Base-by-base conservation (phyloP, 2,888 invertebrate species). In the Drosophila gaucha region DNA sequence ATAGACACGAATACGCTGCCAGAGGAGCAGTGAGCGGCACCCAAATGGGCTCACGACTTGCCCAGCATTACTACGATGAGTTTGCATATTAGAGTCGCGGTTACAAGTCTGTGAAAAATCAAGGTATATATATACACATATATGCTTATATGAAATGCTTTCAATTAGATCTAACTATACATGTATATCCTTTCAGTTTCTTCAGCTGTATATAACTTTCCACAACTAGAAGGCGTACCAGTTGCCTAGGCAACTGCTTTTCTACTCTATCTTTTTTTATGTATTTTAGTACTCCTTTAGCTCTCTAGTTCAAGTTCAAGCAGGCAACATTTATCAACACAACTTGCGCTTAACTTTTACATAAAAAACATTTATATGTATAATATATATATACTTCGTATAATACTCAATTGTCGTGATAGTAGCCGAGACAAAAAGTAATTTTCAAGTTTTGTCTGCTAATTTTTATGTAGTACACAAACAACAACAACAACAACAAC, bases 401-500 rank as follows among this genome's bases (percentile, higher is more conserved):
- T 74, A 90, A 91, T 91, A 91, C 90, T 91, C 91, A 91, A 90
- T 80, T 90, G 89, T 91, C 90, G 90, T 91, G 91, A 91, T 91
- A 91, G 86, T 82, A 85, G 86, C 71, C 66, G 84, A 78, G 80
- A 72, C 88, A 88, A 73, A 41, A 82, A 62, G 54, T 47, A 57
- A 69, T 67, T 71, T 74, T 58, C 59, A 44, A 68, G 56, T 76
- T 76, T 89, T 89, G 86, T 89, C 84, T 71, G 71, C 71, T 70
- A 80, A 72, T 65, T 80, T 80, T 52, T 67, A 76, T 66, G 57
- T 65, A 64, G 66, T 65, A 64, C 41, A 58, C 59, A 60, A 60
- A 59, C 41, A 58, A 38, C 31, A 38, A 12, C 35, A 56, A 56
- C 28, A 54, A 43, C 54, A 43, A 51, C 14, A 64, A 44, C 26